Base-by-base conservation (phyloP, 2,797 vertebrate genomes). In the Silurus lanzhouensis region DNA sequence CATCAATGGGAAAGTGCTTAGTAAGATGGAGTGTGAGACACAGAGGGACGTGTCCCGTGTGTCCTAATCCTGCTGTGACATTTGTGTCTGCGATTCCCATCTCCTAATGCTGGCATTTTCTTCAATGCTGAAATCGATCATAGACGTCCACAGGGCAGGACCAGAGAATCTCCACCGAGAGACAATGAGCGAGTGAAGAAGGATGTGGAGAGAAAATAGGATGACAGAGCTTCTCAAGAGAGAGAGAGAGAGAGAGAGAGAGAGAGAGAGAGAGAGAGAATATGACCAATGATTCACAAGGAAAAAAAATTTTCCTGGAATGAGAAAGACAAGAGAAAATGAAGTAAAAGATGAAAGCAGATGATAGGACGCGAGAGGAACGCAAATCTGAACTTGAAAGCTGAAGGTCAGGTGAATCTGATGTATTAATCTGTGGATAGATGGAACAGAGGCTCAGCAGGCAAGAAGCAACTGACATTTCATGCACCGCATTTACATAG, bases 61-160 rank as follows among this genome's bases (percentile, higher is more conserved):
- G 84, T 64, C 84, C 78, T 85, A 87, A 85, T 88, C 83, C 83
- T 67, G 46, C 67, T 8, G 17, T 82, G 85, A 88, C 87, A 85
- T 88, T 88, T 83, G 68, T 71, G 71, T 77, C 76, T 85, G 64
- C 48, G 75, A 81, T 86, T 87, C 79, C 83, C 82, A 84, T 84
- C 84, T 86, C 71, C 72, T 83, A 85, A 77, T 74, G 58, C 82
- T 84, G 75, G 75, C 81, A 81, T 87, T 87, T 74, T 83, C 77
- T 77, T 48, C 67, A 64, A 80, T 38, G 67, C 67, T 48, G 71
- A 74, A 83, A 85, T 84, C 84, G 83, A 85, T 87, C 76, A 44
- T 46, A 84, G 74, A 38, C 44, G 19, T 80, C 82, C 46, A 80
- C 27, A 82, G 78, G 81, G 74, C 66, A 64, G 25, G 77, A 64